Percentiles rank a stretch among this genome's conserved stretches.
phyloP scores from a whole-genome alignment of 2,888 invertebrate species.

The Megastigmus dorsalis region DNA sequence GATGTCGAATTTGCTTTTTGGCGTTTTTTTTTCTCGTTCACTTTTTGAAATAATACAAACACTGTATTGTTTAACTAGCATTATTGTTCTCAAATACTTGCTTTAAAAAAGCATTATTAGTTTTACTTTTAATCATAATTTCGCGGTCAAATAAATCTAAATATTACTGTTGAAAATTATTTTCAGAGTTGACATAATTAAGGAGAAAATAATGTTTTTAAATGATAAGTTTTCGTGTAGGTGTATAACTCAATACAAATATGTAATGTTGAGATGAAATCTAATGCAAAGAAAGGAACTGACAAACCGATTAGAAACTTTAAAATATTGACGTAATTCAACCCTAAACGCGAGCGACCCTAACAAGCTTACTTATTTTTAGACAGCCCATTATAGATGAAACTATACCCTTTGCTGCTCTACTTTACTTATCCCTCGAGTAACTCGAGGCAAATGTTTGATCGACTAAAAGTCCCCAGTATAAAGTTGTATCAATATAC shows the following conservation, averaged over 20 bases:
- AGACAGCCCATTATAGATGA: constrained; percentile 23
- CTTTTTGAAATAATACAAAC: no score
- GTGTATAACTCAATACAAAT: background rate
- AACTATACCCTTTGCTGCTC: constrained; percentile 27
- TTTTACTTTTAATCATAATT: no score
- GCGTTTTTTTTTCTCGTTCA: no score
- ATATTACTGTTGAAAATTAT: no score
- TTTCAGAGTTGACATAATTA: no score
- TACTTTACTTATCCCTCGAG: constrained; percentile 21
- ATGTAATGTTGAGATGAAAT: background rate
- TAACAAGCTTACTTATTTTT: constrained; percentile 19
- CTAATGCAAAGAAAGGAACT: constrained; percentile 9
- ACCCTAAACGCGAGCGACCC: constrained; percentile 1
- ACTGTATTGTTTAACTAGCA: background rate
- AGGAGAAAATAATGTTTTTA: no score
- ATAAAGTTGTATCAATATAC: constrained; percentile 1
- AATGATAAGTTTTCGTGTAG: no score
- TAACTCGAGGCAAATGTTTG: constrained; percentile 69
- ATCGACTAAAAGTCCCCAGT: constrained; percentile 68
- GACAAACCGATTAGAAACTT: constrained; percentile 52
- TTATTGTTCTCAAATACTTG: no score
- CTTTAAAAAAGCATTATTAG: no score
- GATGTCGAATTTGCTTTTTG: no score
- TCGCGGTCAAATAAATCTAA: no score
- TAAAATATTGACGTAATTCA: constrained; percentile 57